Evolutionary conservation across 2,113 vertebrate species (phyloP), one percentile per base, ranked within the genome.

Genomic region (Dendropsophus ebraccatus): DNA sequence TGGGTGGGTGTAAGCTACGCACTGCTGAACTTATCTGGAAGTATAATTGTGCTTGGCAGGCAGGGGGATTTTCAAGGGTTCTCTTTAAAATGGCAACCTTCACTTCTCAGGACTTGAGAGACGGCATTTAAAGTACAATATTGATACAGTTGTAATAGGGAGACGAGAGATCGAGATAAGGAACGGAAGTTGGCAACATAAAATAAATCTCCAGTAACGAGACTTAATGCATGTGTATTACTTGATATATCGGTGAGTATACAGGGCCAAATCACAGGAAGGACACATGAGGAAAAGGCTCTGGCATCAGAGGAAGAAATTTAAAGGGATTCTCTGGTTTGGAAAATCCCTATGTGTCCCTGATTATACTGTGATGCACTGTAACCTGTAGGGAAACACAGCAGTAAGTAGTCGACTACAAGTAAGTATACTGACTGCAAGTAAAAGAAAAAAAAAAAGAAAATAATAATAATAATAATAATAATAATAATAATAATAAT

Each of bases 1-100:
- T 80, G 77, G 77, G 77, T 80, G 77, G 77, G 35, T 80, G 77
- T 52, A 80, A 60, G 77, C 37, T 80, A 60, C 56, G 77, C 77
- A 80, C 77, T 60, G 77, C 77, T 80, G 77, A 60, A 80, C 54
- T 32, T 80, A 80, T 80, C 77, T 58, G 77, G 54, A 80, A 37
- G 49, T 60, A 80, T 80, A 80, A 80, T 80, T 60, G 52, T 56
- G 77, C 52, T 80, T 80, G 77, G 77, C 77, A 80, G 77, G 35
- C 77, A 60, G 3, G 60, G 54, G 54, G 21, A 58, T 80, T 60
- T 60, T 60, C 54, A 80, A 58, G 50, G 54, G 32, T 80, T 80
- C 77, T 80, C 77, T 79, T 54, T 60, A 80, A 60, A 80, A 60
- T 80, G 77, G 52, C 32, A 60, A 56, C 52, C 14, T 35, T 80